Percentiles rank a stretch among this genome's conserved stretches.
Conservation (phyloP, 2,113 vertebrate genomes). For the Microtus montanus region DNA sequence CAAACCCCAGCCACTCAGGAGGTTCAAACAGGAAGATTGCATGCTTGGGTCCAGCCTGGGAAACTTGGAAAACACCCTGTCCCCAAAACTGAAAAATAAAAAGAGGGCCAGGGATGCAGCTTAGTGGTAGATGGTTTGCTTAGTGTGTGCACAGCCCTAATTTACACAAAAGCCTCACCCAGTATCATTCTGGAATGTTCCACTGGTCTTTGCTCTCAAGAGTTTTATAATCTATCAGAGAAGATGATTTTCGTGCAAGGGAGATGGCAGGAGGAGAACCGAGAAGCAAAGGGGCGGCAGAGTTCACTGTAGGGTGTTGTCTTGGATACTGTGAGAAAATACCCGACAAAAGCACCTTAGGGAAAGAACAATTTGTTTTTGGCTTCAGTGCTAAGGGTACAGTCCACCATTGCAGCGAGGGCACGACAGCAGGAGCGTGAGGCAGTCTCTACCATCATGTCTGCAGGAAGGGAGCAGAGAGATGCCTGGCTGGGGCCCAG, state of each 20-base stretch:
- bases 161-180: neutral
- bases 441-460: no score
- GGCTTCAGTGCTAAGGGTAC: neutral
- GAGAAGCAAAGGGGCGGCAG: neutral
- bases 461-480: neutral
- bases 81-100: neutral
- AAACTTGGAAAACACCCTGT: neutral
- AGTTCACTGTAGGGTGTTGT: neutral
- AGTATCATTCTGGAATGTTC: neutral
- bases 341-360: no score
- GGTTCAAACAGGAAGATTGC: neutral
- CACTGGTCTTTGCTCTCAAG: neutral
- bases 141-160: neutral
- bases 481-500: neutral
- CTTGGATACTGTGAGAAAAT: neutral
- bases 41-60: neutral
- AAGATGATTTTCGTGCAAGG: neutral
- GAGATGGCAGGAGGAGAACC: neutral
- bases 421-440: neutral
- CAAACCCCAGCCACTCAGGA: neutral
- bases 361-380: neutral
- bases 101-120: neutral
- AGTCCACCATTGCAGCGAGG: neutral
- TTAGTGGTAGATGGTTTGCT: neutral
- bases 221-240: slow-evolving; percentile 13